Conservation (phyloP, 2,113 vertebrate species). For the Gallinago undulata region DNA sequence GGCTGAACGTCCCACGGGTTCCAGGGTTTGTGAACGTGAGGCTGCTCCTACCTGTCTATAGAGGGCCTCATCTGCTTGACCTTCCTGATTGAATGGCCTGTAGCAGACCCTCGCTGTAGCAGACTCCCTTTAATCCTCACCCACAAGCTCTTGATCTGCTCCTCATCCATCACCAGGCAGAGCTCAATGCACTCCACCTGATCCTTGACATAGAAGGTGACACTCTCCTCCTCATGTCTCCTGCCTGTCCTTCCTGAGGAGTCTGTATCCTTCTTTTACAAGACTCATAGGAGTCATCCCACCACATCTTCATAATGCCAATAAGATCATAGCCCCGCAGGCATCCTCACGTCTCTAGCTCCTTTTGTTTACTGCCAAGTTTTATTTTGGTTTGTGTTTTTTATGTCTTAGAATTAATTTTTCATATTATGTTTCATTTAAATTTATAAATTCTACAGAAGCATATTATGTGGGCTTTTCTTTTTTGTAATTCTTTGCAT, state of each 20-base stretch:
- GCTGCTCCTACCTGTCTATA: background rate
- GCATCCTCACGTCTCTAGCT: background rate
- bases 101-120: background rate
- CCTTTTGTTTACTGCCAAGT: background rate
- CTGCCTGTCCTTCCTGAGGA: background rate
- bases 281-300: background rate
- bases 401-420: background rate
- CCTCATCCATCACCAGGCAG: background rate
- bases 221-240: background rate
- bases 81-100: background rate
- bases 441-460: background rate
- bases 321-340: background rate
- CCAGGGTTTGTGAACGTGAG: background rate
- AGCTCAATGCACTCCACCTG: background rate
- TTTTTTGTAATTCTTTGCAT: background rate
- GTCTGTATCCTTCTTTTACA: background rate
- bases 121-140: background rate
- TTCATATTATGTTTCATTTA: background rate
- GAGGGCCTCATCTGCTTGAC: background rate
- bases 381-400: background rate
- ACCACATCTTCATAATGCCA: background rate
- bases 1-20: background rate
- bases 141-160: background rate
- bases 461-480: background rate
- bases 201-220: background rate